phyloP scores from a whole-genome alignment of 2,113 vertebrate genomes.

The Gymnocephalus cernua region DNA sequence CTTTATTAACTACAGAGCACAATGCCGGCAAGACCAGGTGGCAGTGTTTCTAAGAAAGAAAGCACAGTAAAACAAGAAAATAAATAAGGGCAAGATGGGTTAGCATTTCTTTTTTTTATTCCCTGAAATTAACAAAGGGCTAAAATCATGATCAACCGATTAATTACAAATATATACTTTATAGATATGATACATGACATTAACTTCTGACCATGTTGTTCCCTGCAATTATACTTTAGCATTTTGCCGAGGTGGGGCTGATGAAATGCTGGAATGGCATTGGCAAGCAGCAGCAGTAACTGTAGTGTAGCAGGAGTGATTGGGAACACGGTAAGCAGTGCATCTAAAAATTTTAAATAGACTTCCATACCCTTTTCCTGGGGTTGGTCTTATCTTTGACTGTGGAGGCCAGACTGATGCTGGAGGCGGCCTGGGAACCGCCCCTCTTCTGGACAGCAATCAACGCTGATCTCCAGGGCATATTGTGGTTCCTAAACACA shows the following conservation, averaged over 20 bases:
- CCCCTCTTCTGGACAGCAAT: slow-evolving; percentile 83
- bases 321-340: neutral
- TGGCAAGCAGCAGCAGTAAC: neutral
- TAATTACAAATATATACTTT: neutral
- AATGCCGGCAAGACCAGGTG: slow-evolving; percentile 79
- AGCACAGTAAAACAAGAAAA: slow-evolving; percentile 28
- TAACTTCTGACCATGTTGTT: neutral
- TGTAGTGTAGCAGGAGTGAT: neutral
- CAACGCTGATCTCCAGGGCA: slow-evolving; percentile 88
- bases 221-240: neutral
- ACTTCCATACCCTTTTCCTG: slow-evolving; percentile 81
- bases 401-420: slow-evolving; percentile 38
- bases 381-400: slow-evolving; percentile 52
- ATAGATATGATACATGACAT: neutral
- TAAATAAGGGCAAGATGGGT: neutral
- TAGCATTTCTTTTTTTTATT: neutral
- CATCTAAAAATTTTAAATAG: neutral
- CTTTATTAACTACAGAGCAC: slow-evolving; percentile 49
- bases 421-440: slow-evolving; percentile 35
- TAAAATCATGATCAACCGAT: neutral
- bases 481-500: slow-evolving; percentile 88
- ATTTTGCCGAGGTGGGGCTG: neutral
- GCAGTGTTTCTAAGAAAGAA: slow-evolving; percentile 87
- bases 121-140: neutral
- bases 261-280: neutral